phyloP scores from a whole-genome alignment of 2,888 invertebrate genomes.

The Hirtodrosophila cameraria region DNA sequence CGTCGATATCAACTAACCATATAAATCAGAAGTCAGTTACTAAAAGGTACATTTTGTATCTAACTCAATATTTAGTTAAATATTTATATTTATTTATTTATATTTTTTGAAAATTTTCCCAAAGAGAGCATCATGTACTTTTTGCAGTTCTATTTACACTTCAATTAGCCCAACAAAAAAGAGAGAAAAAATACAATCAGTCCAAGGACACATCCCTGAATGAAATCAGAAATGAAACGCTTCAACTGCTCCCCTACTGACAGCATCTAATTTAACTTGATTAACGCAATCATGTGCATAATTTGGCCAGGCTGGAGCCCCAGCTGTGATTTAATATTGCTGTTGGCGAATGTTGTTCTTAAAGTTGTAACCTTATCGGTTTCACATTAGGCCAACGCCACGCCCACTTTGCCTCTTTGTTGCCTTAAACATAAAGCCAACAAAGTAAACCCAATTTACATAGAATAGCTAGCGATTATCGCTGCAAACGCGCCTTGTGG shows the following conservation, averaged over 20 bases:
- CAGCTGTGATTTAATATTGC: constrained; percentile 30
- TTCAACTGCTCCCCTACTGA: constrained; percentile 29
- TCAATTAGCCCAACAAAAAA: constrained; percentile 42
- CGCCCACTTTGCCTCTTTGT: constrained; percentile 20
- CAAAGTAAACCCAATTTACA: constrained; percentile 63
- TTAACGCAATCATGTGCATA: constrained; percentile 62
- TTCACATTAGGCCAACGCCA: constrained; percentile 33
- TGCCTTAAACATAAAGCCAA: constrained; percentile 36
- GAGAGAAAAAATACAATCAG: constrained; percentile 4
- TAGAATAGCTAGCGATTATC: constrained; percentile 71
- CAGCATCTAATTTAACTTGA: constrained; percentile 55
- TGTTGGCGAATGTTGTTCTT: constrained; percentile 20
- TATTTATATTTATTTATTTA: background rate
- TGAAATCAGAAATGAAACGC: constrained; percentile 39
- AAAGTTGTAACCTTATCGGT: constrained; percentile 42
- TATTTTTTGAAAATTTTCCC: background rate
- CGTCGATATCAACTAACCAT: background rate
- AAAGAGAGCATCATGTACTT: background rate
- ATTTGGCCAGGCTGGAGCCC: constrained; percentile 31
- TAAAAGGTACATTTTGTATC: too few relatives aligned
- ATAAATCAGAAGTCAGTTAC: too few relatives aligned
- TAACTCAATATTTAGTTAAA: background rate
- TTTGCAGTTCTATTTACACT: constrained; percentile 17
- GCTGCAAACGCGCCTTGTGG: constrained; percentile 45
- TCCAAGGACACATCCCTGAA: constrained; percentile 11